A percentile compares a stretch with the other conserved stretches of the same genome.
Conservation (phyloP, 2,113 vertebrate species). For the Gracilinanus agilis region DNA sequence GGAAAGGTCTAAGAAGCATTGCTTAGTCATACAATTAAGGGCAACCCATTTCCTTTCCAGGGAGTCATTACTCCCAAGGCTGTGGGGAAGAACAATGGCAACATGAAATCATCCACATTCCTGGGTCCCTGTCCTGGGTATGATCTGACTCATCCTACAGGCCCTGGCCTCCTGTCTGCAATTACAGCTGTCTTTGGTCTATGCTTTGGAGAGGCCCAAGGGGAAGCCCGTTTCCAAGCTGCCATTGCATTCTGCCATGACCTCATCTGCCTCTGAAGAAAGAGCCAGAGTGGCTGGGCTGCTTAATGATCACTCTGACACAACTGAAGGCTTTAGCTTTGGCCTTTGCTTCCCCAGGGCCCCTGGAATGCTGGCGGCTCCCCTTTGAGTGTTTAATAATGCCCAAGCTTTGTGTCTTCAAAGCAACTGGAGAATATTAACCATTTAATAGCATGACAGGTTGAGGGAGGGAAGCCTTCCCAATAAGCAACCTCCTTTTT, state of each 20-base stretch:
- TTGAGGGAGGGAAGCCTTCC: background rate
- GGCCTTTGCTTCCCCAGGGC: background rate
- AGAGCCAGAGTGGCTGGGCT: background rate
- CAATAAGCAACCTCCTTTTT: background rate
- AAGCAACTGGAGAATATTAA: background rate
- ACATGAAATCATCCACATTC: background rate
- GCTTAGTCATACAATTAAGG: background rate
- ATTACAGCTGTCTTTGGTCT: background rate
- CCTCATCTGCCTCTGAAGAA: background rate
- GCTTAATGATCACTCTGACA: background rate
- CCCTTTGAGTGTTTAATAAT: background rate
- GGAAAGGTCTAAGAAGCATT: background rate
- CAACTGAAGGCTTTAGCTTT: background rate
- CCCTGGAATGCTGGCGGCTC: background rate
- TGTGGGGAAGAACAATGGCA: background rate
- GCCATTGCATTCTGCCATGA: background rate
- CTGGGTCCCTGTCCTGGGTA: background rate
- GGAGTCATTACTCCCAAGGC: background rate
- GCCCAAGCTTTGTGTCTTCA: background rate
- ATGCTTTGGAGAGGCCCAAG: background rate
- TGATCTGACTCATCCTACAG: background rate
- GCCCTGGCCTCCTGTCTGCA: background rate
- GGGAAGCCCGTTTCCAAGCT: background rate
- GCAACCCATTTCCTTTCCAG: background rate
- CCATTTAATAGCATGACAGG: background rate